Percentiles rank a stretch among this genome's conserved stretches.
Conservation (phyloP, 2,113 vertebrate species). For the Rhipidura dahli region DNA sequence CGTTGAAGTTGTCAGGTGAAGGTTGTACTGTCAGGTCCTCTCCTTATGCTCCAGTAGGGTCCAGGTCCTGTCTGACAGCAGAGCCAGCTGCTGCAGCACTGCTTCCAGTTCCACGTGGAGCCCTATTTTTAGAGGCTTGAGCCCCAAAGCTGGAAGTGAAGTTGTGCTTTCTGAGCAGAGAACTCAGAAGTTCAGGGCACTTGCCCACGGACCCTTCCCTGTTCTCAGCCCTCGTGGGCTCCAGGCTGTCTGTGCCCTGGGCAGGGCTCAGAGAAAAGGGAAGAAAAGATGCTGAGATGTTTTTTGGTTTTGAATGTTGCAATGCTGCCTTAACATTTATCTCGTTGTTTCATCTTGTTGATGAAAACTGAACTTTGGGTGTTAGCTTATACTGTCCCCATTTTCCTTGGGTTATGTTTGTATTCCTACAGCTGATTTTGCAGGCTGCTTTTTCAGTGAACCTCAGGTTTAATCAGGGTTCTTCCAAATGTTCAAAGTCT, state of each 20-base stretch:
- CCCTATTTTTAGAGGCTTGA: background rate
- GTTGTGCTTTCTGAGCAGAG: background rate
- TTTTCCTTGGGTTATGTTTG: background rate
- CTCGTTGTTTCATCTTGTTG: background rate
- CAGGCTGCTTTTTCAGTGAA: background rate
- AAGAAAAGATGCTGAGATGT: background rate
- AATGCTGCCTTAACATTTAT: background rate
- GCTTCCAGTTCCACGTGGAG: background rate
- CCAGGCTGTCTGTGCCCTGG: background rate
- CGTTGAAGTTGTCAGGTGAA: background rate
- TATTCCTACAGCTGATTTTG: background rate
- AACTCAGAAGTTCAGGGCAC: background rate
- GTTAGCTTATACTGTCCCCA: background rate
- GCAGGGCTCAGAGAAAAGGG: background rate
- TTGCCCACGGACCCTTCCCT: background rate
- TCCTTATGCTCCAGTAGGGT: background rate
- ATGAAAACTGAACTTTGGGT: background rate
- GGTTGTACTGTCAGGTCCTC: rapidly evolving
- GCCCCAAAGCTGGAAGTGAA: background rate
- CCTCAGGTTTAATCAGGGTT: background rate
- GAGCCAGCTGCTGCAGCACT: background rate
- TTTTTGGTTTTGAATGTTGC: background rate
- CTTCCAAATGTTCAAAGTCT: too few species aligned
- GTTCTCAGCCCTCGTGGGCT: background rate
- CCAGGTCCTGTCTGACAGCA: background rate